These are phyloP conservation scores for Matsumurasca onukii DNA, from an alignment of 1,140 invertebrate species.

Conservation along the genomic window DNA sequence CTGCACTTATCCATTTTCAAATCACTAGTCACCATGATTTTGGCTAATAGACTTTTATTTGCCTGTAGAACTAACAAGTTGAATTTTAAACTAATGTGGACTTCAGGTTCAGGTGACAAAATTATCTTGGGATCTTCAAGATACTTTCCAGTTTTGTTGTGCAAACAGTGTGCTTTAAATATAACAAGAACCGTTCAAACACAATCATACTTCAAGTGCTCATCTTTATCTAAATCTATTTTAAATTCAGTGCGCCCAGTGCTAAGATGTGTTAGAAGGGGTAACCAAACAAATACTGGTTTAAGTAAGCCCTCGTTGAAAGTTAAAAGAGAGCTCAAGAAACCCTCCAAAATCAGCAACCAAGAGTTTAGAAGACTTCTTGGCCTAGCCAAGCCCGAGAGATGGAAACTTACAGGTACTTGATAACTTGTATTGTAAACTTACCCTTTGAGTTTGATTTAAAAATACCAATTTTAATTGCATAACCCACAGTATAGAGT, in stretches of 20 bases:
- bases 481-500: not conserved
- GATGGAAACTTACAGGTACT: slow-evolving; percentile 63
- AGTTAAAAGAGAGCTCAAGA: not conserved
- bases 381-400: slow-evolving; percentile 66
- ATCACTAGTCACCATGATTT: slow-evolving; percentile 16
- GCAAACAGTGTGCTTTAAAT: slow-evolving; percentile 23
- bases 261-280: slow-evolving; percentile 9
- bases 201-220: not conserved
- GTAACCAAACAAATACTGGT: not conserved
- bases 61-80: slow-evolving; percentile 23
- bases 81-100: slow-evolving; percentile 4
- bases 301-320: not conserved
- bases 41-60: slow-evolving; percentile 20
- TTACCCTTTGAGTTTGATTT: not conserved
- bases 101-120: not conserved
- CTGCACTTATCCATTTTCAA: slow-evolving; percentile 16
- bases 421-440: not conserved
- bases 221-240: not conserved
- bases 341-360: slow-evolving; percentile 17
- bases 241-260: not conserved
- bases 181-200: not conserved
- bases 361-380: slow-evolving; percentile 61
- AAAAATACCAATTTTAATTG: not conserved
- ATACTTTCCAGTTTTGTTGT: slow-evolving; percentile 1
- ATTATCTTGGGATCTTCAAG: not conserved